Base-by-base conservation (phyloP, 2,113 vertebrate species). In the Rhea pennata region DNA sequence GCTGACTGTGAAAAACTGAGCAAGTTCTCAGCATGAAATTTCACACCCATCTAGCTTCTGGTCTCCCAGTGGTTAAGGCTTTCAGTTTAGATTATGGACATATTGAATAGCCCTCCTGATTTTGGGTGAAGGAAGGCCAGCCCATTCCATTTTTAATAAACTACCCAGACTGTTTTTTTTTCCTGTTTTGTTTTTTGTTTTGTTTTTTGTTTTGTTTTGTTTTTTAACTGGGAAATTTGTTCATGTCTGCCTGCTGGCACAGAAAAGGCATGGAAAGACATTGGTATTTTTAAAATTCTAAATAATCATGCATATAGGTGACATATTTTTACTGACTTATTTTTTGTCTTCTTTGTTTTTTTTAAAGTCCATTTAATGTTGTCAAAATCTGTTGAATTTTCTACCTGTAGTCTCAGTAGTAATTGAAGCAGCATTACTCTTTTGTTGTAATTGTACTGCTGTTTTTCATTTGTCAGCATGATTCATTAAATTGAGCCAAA, bases 381-480 rank as follows among this genome's bases (percentile, higher is more conserved):
- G 20, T 56, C 3, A 12, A 78, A 81, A 46, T 93, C 33, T 78
- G 81, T 65, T 62, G 58, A 40, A 46, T 91, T 82, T 91, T 61
- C 58, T 93, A 91, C 86, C 74, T 95, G 66, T 54, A 72, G 20
- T 65, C 88, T 94, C 33, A 81, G 81, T 92, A 91, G 44, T 93
- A 89, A 91, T 66, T 88, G 71, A 62, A 86, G 46, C 85, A 65
- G 16, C 8, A 1, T 76, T 92, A 40, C 42, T 75, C 61, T 94
- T 92, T 89, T 29, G 0, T 56, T 89, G 58, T 56, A 84, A 73
- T 76, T 5, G 9, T 83, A 66, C 84, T 80, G 65, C 89, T 96
- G 96, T 48, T 94, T 96, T 95, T 84, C 87, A 91, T 96, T 97
- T 94, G 84, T 93, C 91, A 96, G 88, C 77, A 12, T 93, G 94